phyloP scores from a whole-genome alignment of 2,113 vertebrate genomes.

The Microtus ochrogaster region DNA sequence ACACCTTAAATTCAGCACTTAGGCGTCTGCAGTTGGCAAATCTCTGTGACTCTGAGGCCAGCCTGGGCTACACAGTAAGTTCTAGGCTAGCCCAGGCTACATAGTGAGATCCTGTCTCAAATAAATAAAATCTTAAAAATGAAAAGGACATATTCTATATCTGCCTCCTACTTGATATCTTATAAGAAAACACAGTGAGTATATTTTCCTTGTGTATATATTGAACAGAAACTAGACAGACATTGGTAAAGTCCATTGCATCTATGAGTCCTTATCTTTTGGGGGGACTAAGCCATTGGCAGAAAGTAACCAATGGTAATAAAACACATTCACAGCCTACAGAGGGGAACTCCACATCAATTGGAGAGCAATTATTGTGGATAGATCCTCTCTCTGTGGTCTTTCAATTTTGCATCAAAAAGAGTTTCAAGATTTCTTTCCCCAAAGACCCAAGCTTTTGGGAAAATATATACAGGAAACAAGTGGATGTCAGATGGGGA shows the following conservation, averaged over 20 bases:
- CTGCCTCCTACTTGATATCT: constrained; percentile 92
- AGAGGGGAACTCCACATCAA: too few species aligned
- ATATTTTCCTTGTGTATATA: not conserved
- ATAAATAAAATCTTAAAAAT: not conserved
- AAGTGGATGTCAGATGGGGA: constrained; percentile 57
- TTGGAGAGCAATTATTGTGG: not conserved
- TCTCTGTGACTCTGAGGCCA: not conserved
- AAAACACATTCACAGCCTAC: too few species aligned
- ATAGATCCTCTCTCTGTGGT: not conserved
- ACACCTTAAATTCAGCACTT: not conserved
- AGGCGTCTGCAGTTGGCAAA: not conserved
- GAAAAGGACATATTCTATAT: not conserved
- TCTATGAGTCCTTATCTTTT: not conserved
- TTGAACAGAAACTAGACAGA: not conserved
- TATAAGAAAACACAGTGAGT: constrained; percentile 87
- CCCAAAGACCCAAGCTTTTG: not conserved
- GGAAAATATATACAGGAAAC: constrained; percentile 44
- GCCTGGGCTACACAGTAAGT: not conserved
- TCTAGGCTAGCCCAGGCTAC: too few species aligned
- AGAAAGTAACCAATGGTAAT: too few species aligned
- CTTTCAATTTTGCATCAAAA: constrained; percentile 8
- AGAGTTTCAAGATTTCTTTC: constrained; percentile 7
- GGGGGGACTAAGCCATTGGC: too few species aligned
- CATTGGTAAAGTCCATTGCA: not conserved
- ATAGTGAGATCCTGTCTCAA: not conserved